Evolutionary conservation across 2,113 vertebrate genomes (phyloP).

Genomic region (Sceloporus tristichus): DNA sequence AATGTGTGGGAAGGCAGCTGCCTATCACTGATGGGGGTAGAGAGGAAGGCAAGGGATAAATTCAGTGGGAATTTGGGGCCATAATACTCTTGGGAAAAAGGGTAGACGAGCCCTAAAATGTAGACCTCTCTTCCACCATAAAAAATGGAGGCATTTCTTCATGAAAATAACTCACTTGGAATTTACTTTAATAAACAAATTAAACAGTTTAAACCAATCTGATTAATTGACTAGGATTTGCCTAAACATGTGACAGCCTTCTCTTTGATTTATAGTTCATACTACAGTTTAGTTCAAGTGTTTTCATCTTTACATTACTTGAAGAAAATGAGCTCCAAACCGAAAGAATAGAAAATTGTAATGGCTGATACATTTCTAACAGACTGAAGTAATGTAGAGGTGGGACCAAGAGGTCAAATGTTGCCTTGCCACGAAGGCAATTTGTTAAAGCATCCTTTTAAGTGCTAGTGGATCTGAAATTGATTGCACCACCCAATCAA

Average conservation of each 20-base stretch:
- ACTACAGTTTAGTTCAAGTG: neutral
- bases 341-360: neutral
- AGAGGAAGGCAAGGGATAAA: no score
- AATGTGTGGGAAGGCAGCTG: no score
- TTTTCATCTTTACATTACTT: neutral
- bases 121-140: no score
- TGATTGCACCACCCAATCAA: rapidly evolving
- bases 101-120: no score
- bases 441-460: neutral
- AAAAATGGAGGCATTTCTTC: no score
- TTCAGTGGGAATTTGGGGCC: no score
- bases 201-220: neutral
- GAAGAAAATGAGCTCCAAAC: neutral
- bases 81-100: no score
- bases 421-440: neutral
- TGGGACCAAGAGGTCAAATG: neutral
- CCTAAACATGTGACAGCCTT: neutral
- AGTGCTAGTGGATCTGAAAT: rapidly evolving
- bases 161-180: neutral
- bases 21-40: no score
- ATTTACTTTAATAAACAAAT: neutral
- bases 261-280: neutral
- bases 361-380: neutral
- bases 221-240: neutral
- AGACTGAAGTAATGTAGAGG: neutral